Conservation (phyloP, 2,113 vertebrate genomes). For the Alethe castanea region DNA sequence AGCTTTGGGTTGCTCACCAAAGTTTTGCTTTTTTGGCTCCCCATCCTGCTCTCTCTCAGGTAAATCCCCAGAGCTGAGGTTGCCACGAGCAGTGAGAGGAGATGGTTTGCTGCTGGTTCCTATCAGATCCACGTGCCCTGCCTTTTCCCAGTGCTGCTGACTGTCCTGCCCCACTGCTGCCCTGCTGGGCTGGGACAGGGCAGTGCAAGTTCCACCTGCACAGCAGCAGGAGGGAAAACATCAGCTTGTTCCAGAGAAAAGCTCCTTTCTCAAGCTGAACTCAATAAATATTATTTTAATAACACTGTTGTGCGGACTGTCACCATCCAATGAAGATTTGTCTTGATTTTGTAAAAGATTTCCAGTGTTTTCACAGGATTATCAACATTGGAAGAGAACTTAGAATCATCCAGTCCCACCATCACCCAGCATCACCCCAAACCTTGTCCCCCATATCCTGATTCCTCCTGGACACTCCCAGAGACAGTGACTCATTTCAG, state of each 20-base stretch:
- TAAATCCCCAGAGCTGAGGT: neutral
- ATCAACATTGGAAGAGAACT: neutral
- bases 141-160: neutral
- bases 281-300: neutral
- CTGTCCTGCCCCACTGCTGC: neutral
- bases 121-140: neutral
- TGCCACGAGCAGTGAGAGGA: neutral
- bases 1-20: neutral
- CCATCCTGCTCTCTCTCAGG: neutral
- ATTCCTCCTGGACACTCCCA: accelerated
- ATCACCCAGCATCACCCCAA: neutral
- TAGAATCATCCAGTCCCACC: neutral
- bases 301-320: neutral
- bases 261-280: neutral
- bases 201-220: neutral
- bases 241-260: neutral
- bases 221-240: neutral
- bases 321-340: neutral
- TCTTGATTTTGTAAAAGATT: neutral
- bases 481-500: neutral
- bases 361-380: neutral
- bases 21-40: neutral
- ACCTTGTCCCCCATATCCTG: neutral
- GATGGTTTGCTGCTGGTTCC: neutral
- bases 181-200: neutral